Percentiles rank a stretch among this genome's conserved stretches.
Conservation (phyloP, 2,113 vertebrate genomes). For the Centropus unirufus region DNA sequence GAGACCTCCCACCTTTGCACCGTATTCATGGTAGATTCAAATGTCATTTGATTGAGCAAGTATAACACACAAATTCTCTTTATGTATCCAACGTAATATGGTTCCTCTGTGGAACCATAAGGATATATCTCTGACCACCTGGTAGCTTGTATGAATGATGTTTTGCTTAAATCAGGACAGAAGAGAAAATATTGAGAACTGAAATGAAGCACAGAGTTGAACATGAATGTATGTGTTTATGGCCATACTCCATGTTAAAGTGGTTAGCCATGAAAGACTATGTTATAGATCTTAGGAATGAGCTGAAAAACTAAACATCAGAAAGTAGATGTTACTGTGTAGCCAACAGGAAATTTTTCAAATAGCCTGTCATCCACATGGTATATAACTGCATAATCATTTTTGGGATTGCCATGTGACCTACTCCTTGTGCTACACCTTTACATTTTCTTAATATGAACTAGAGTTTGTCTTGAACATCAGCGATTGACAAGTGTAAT, state of each 20-base stretch:
- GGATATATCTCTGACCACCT: neutral
- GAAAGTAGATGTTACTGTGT: neutral
- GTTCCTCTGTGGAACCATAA: neutral
- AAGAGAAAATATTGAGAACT: neutral
- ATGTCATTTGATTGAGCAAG: neutral
- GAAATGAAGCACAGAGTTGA: neutral
- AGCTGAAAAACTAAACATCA: neutral
- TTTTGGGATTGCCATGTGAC: neutral
- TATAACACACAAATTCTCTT: rapidly evolving
- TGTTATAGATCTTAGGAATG: neutral
- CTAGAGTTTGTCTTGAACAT: neutral
- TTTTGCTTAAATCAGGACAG: neutral
- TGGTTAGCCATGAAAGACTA: neutral
- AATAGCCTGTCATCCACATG: rapidly evolving
- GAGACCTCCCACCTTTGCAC: neutral
- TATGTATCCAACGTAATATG: rapidly evolving
- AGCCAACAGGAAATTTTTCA: neutral
- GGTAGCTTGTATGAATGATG: neutral
- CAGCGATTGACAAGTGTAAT: neutral
- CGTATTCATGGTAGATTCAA: rapidly evolving
- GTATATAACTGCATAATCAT: neutral
- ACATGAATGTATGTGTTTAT: rapidly evolving
- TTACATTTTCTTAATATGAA: neutral
- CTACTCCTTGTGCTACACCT: neutral
- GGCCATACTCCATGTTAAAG: neutral